Percentiles rank a stretch among this genome's conserved stretches.
Evolutionary conservation across 2,797 vertebrate species (phyloP).

Genomic region (Eutrigla gurnardus): DNA sequence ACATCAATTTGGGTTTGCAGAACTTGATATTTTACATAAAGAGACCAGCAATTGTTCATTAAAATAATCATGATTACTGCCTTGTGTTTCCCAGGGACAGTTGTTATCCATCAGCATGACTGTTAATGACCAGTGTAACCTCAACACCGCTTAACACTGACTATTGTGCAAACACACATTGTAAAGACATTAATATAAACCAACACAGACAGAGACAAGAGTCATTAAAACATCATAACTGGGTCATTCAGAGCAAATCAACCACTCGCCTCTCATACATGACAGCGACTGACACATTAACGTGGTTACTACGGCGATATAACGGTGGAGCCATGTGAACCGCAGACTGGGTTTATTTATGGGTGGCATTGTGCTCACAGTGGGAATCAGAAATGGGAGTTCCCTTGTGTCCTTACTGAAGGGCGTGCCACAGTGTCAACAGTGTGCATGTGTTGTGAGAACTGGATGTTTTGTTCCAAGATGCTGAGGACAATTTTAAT

Average conservation of each 20-base stretch:
- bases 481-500: too few relatives aligned
- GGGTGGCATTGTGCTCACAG: neutral
- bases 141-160: neutral
- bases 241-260: neutral
- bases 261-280: neutral
- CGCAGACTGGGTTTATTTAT: neutral
- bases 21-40: neutral
- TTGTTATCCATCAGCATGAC: neutral
- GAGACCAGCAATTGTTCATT: neutral
- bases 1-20: neutral
- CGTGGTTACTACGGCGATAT: neutral
- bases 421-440: neutral
- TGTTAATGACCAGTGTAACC: constrained; percentile 3
- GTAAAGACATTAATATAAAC: neutral
- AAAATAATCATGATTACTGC: neutral
- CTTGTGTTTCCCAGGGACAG: neutral
- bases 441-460: neutral
- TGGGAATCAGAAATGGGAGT: neutral
- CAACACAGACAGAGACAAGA: neutral
- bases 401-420: neutral
- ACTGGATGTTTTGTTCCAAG: neutral
- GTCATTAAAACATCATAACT: constrained; percentile 8
- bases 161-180: neutral
- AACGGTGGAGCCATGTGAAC: constrained; percentile 1
- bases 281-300: neutral